Conservation (phyloP, 1,140 invertebrate genomes). For the Dysdera silvatica region DNA sequence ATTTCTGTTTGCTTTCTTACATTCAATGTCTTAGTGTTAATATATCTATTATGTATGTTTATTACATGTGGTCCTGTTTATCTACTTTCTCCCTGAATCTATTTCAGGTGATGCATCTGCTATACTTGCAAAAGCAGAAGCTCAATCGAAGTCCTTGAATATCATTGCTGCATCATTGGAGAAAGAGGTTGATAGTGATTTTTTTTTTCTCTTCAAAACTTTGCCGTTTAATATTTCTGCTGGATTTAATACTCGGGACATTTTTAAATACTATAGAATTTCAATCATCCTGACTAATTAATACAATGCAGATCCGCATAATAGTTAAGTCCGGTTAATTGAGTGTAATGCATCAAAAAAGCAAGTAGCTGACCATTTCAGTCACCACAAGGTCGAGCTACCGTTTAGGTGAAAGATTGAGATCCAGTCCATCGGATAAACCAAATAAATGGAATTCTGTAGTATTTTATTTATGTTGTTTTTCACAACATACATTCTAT, state of each 20-base stretch:
- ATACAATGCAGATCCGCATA: not conserved
- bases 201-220: not conserved
- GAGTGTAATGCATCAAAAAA: too few relatives aligned
- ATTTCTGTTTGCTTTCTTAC: too few relatives aligned
- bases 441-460: too few relatives aligned
- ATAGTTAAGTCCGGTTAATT: too few relatives aligned
- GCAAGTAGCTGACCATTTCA: too few relatives aligned
- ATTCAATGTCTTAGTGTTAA: too few relatives aligned
- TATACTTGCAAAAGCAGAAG: constrained; percentile 72
- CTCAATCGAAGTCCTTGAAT: constrained; percentile 67
- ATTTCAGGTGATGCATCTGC: constrained; percentile 70
- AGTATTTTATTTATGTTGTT: too few relatives aligned
- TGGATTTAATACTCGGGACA: not conserved
- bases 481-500: too few relatives aligned
- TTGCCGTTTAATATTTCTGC: not conserved
- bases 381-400: too few relatives aligned
- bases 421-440: too few relatives aligned
- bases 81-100: not conserved
- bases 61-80: not conserved
- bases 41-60: too few relatives aligned
- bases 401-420: too few relatives aligned
- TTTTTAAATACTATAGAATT: not conserved
- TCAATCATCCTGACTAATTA: not conserved
- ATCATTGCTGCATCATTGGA: constrained; percentile 62
- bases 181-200: constrained; percentile 41